phyloP scores from a whole-genome alignment of 53 echinoderm and acorn worm genomes.

The Pentamera pediparva region DNA sequence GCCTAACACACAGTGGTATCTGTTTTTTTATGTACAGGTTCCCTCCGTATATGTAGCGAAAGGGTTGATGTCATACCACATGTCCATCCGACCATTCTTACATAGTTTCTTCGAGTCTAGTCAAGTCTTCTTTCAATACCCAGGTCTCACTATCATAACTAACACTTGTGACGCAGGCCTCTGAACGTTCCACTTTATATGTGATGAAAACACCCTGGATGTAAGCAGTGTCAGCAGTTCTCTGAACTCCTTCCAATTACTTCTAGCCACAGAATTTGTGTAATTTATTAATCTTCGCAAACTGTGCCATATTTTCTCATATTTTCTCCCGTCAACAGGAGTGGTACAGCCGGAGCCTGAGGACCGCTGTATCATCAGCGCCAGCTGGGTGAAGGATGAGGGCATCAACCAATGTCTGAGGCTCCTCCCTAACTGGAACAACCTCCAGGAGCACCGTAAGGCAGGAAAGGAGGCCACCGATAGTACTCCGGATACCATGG shows the following conservation, averaged over 20 bases:
- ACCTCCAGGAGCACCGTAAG: slow-evolving; percentile 76
- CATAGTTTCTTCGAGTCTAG: too few relatives aligned
- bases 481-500: slow-evolving; percentile 77
- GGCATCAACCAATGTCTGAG: slow-evolving; percentile 88
- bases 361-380: slow-evolving; percentile 95
- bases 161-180: too few relatives aligned
- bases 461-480: slow-evolving; percentile 69
- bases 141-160: too few relatives aligned
- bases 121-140: too few relatives aligned
- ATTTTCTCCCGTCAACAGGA: slow-evolving; percentile 34
- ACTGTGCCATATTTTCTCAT: background rate
- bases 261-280: background rate
- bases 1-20: too few relatives aligned
- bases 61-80: too few relatives aligned
- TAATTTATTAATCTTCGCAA: background rate
- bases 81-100: too few relatives aligned
- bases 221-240: too few relatives aligned
- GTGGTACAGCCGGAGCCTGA: slow-evolving; percentile 93
- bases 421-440: slow-evolving; percentile 89
- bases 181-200: too few relatives aligned
- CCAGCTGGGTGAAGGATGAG: slow-evolving; percentile 96
- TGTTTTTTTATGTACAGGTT: too few relatives aligned
- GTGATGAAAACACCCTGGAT: too few relatives aligned
- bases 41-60: too few relatives aligned
- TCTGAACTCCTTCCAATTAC: background rate